phyloP scores from a whole-genome alignment of 2,888 invertebrate genomes.

The Cactoblastis cactorum region DNA sequence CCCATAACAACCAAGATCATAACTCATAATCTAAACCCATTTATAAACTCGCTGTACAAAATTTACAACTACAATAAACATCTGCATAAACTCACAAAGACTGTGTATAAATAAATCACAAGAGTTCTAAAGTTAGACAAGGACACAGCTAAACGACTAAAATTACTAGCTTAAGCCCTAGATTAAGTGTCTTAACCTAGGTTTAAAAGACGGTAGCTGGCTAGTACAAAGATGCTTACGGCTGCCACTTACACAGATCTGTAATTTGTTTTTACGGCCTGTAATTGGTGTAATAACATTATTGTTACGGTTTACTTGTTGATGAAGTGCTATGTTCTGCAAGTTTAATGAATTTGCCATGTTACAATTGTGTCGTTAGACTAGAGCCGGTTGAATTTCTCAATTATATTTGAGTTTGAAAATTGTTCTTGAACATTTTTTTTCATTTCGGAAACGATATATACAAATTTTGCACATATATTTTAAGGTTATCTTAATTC shows the following conservation, averaged over 20 bases:
- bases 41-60: slow-evolving; percentile 1
- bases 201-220: slow-evolving; percentile 38
- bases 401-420: neutral
- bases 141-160: slow-evolving; percentile 6
- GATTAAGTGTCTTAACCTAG: neutral
- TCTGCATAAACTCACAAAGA: slow-evolving; percentile 7
- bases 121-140: slow-evolving; percentile 8
- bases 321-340: slow-evolving; percentile 1
- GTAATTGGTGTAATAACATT: slow-evolving; percentile 10
- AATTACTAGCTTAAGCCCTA: slow-evolving; percentile 1
- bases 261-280: slow-evolving; percentile 15
- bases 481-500: too few species aligned
- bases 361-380: slow-evolving; percentile 4
- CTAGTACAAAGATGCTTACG: slow-evolving; percentile 27
- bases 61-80: slow-evolving; percentile 10
- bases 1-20: slow-evolving; percentile 1
- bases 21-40: slow-evolving; percentile 9
- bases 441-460: too few species aligned
- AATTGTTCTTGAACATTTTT: neutral
- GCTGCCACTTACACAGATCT: slow-evolving; percentile 31
- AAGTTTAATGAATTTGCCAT: neutral
- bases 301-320: slow-evolving; percentile 4
- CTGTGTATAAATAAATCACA: neutral
- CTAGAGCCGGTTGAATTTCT: neutral
- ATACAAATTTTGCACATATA: too few species aligned